These are phyloP conservation scores for Muschampia plurimacula DNA, from an alignment of 2,888 invertebrate genomes.

Conservation along the genomic window DNA sequence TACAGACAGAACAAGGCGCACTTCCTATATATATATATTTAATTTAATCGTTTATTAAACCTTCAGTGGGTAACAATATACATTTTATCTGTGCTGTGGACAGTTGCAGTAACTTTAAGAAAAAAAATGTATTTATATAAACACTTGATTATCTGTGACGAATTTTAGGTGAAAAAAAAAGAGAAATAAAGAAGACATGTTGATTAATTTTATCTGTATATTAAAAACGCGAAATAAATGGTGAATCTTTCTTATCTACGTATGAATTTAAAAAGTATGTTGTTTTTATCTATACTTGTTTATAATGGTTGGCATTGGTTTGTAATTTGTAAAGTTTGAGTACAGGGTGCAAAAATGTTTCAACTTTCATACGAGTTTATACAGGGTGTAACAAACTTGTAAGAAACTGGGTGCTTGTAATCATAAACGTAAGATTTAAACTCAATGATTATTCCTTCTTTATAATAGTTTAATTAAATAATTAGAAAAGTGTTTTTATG, in stretches of 20 bases:
- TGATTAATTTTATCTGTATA: slow-evolving; percentile 6
- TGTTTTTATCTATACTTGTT: background rate
- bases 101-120: slow-evolving; percentile 46
- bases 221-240: background rate
- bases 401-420: background rate
- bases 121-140: slow-evolving; percentile 28
- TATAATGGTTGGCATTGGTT: background rate
- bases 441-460: background rate
- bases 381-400: slow-evolving; percentile 31
- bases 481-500: background rate
- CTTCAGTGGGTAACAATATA: slow-evolving; percentile 25
- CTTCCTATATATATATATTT: slow-evolving; percentile 47
- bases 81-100: slow-evolving; percentile 30
- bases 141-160: slow-evolving; percentile 28
- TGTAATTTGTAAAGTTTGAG: background rate
- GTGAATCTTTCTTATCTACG: slow-evolving; percentile 20
- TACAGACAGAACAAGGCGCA: slow-evolving; percentile 58
- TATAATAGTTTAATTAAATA: background rate
- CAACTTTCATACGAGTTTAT: slow-evolving; percentile 28
- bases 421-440: too few species aligned
- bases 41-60: slow-evolving; percentile 20
- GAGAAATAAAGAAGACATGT: background rate
- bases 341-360: slow-evolving; percentile 1
- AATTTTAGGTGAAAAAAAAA: slow-evolving; percentile 12
- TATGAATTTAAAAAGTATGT: slow-evolving; percentile 14